Conservation (phyloP, 2,888 invertebrate genomes). For the Ichneumoninae sp. region DNA sequence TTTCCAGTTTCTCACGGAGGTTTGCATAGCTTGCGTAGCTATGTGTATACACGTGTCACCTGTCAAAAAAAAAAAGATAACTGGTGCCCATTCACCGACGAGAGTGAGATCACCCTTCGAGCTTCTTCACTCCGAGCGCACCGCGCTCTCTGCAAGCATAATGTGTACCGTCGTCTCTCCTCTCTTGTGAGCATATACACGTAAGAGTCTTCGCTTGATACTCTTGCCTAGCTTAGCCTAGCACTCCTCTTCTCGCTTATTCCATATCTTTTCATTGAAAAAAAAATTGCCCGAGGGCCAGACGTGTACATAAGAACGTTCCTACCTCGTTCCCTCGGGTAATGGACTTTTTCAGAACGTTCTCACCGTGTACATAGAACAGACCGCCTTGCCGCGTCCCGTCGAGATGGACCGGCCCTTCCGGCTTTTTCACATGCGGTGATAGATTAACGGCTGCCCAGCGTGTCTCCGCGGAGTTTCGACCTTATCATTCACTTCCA, state of each 20-base stretch:
- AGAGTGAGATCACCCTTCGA: constrained; percentile 60
- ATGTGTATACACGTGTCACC: constrained; percentile 73
- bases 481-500: constrained; percentile 30
- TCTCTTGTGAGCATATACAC: background rate
- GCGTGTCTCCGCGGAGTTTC: constrained; percentile 24
- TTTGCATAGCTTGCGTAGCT: constrained; percentile 44
- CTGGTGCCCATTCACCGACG: constrained; percentile 77
- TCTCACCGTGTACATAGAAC: constrained; percentile 40
- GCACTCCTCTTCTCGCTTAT: constrained; percentile 40
- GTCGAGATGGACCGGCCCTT: constrained; percentile 32
- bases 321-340: constrained; percentile 50
- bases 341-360: constrained; percentile 68
- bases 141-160: background rate
- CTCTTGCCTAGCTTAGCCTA: constrained; percentile 36
- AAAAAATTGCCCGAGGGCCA: constrained; percentile 59
- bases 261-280: constrained; percentile 57
- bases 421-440: constrained; percentile 42
- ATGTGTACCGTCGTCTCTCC: background rate
- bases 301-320: constrained; percentile 61
- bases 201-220: constrained; percentile 37
- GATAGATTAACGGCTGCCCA: constrained; percentile 51
- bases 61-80: constrained; percentile 68
- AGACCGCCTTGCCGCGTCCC: background rate
- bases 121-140: constrained; percentile 13
- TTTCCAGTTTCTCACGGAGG: constrained; percentile 56